Conservation (phyloP, 2,113 vertebrate genomes). For the Actinemys pallida region DNA sequence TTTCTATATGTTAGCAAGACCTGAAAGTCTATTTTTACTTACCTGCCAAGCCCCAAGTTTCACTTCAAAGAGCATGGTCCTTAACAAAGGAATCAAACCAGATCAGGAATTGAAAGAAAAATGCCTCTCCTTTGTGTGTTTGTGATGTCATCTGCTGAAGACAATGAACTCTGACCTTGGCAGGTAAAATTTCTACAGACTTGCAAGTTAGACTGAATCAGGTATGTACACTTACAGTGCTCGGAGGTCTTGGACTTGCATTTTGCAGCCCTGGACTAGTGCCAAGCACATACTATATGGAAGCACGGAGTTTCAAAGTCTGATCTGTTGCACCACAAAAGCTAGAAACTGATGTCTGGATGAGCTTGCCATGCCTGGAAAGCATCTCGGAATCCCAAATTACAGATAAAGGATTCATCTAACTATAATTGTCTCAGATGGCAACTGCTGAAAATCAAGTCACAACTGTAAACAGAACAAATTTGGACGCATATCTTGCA, state of each 20-base stretch:
- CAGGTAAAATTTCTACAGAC: background rate
- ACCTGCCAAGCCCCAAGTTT: background rate
- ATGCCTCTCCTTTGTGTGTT: background rate
- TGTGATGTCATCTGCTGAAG: background rate
- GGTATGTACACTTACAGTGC: background rate
- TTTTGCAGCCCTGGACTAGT: slow-evolving; percentile 1
- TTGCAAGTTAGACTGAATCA: slow-evolving; percentile 7
- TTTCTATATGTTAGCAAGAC: background rate
- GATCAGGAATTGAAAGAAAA: background rate
- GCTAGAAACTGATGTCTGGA: background rate
- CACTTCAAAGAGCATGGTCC: accelerated
- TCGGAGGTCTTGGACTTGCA: slow-evolving; percentile 28
- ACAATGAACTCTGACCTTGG: slow-evolving; percentile 21
- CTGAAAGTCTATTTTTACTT: background rate
- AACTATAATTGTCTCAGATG: background rate
- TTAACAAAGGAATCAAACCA: background rate
- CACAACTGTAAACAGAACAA: background rate
- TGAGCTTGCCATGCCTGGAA: background rate
- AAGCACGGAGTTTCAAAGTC: slow-evolving; percentile 52
- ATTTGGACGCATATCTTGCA: background rate
- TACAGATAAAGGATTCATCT: background rate
- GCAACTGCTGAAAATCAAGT: background rate
- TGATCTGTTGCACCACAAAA: background rate
- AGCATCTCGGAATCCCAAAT: background rate
- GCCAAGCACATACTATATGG: background rate